These are phyloP conservation scores for Peromyscus polionotus DNA, from an alignment of 2,113 vertebrate species.

Conservation along the genomic window DNA sequence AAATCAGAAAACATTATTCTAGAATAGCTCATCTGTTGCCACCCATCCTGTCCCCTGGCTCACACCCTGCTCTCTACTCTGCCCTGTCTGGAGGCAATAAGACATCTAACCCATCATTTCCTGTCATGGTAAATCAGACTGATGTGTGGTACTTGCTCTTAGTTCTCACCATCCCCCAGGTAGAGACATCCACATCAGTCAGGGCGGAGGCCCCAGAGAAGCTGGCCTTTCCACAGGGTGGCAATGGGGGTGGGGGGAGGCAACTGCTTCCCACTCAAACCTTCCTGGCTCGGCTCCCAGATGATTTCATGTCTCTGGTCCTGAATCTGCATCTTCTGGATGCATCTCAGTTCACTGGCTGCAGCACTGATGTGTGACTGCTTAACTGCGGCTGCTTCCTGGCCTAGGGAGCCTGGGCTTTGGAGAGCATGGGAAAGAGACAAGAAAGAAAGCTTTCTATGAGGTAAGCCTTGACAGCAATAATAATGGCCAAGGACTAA, in stretches of 20 bases:
- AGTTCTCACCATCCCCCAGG: conserved; percentile 58
- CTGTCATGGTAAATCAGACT: conserved; percentile 61
- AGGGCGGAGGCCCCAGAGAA: conserved; percentile 46
- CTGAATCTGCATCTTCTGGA: conserved; percentile 67
- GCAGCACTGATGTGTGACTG: conserved; percentile 71
- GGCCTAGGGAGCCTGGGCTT: conserved; percentile 58
- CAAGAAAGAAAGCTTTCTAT: conserved; percentile 75
- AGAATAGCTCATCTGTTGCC: conserved; percentile 34
- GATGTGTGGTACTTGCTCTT: conserved; percentile 2
- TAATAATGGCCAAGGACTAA: conserved; percentile 61
- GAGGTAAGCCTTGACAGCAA: conserved; percentile 53
- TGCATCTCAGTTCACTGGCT: conserved; percentile 72
- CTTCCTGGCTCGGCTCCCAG: conserved; percentile 70
- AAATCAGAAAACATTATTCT: neutral
- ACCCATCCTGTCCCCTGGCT: neutral
- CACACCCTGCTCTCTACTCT: conserved; percentile 26
- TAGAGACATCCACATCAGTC: conserved; percentile 39
- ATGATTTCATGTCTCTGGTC: conserved; percentile 65
- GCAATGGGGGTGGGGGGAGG: neutral
- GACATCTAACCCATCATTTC: conserved; percentile 65
- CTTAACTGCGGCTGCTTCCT: conserved; percentile 73
- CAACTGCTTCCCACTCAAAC: conserved; percentile 54
- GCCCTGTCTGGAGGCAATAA: conserved; percentile 63
- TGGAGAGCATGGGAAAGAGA: conserved; percentile 67
- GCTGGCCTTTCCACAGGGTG: conserved; percentile 47